Evolutionary conservation across 2,888 invertebrate species (phyloP).

Genomic region (Lasioglossum leucozonium): DNA sequence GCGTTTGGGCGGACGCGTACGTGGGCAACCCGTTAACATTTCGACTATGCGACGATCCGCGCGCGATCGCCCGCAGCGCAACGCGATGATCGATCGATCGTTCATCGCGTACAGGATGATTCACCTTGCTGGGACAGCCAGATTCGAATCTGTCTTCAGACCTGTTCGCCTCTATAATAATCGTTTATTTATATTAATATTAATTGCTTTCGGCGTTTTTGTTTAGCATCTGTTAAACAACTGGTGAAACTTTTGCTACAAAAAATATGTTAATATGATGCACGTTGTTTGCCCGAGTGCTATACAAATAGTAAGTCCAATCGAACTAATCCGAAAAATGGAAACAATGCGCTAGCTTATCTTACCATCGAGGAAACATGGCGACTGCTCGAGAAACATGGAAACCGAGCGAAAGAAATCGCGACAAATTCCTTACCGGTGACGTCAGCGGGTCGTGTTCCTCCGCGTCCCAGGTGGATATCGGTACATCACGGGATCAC

Average conservation of each 20-base stretch:
- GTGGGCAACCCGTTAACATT: conserved; percentile 38
- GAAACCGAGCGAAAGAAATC: background rate
- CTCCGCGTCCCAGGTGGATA: background rate
- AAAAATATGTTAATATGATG: too few relatives aligned
- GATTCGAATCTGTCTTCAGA: background rate
- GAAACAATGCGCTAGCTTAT: background rate
- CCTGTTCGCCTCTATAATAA: background rate
- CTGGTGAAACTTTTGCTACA: too few relatives aligned
- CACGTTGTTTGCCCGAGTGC: too few relatives aligned
- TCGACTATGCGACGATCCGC: background rate
- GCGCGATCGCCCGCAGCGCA: background rate
- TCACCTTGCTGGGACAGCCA: background rate
- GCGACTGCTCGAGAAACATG: background rate
- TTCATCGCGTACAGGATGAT: background rate
- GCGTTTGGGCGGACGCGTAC: conserved; percentile 58
- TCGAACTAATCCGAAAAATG: too few relatives aligned
- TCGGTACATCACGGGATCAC: conserved; percentile 29
- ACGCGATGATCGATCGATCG: background rate
- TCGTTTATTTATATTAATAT: background rate
- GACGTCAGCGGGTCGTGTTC: background rate
- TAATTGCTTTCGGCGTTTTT: too few relatives aligned
- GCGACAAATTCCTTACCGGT: background rate
- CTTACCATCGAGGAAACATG: background rate
- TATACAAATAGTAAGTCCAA: too few relatives aligned
- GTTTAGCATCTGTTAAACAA: too few relatives aligned